A percentile compares a stretch with the other conserved stretches of the same genome.
Conservation (phyloP, 2,113 vertebrate genomes). For the Burhinus bistriatus region DNA sequence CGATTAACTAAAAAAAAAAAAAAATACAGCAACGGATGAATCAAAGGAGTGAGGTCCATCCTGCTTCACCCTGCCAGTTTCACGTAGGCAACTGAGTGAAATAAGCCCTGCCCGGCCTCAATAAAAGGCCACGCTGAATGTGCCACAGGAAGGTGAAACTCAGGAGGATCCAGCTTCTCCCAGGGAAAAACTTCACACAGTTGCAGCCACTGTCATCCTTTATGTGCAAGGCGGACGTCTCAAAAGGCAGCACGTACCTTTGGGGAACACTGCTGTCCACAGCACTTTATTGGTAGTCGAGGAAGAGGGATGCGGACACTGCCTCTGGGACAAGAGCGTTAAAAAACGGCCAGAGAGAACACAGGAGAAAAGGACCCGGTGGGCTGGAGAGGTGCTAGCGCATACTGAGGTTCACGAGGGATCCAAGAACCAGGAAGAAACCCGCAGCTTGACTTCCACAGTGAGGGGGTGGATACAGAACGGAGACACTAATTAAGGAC, state of each 20-base stretch:
- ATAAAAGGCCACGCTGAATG: not conserved
- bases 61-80: not conserved
- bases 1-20: constrained; percentile 1
- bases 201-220: not conserved
- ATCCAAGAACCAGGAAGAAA: not conserved
- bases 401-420: not conserved
- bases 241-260: not conserved
- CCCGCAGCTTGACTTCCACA: constrained; percentile 13
- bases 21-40: not conserved
- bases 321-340: not conserved
- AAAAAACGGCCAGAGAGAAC: not conserved
- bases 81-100: not conserved
- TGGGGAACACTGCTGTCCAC: not conserved
- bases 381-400: not conserved
- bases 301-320: not conserved
- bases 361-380: not conserved
- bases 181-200: not conserved
- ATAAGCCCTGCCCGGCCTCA: too few species aligned
- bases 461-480: not conserved
- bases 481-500: not conserved
- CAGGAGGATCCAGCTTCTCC: not conserved
- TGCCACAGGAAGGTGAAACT: not conserved
- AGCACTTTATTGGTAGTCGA: not conserved
- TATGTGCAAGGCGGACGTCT: not conserved
- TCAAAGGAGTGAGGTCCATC: not conserved